phyloP scores from a whole-genome alignment of 2,113 vertebrate genomes.

The Cnemophilus loriae region DNA sequence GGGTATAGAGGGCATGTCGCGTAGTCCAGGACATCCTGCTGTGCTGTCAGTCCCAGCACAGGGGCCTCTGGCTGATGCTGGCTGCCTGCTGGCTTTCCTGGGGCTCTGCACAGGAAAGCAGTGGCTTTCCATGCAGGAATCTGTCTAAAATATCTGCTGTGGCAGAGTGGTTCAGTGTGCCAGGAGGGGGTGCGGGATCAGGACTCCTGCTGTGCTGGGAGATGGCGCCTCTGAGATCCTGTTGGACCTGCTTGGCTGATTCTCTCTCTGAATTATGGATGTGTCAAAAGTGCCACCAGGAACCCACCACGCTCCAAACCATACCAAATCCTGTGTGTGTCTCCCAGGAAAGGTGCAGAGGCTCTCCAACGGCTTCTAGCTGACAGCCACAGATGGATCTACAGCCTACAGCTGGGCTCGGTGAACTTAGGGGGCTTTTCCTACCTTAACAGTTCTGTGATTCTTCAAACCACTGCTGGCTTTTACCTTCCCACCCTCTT shows the following conservation, averaged over 20 bases:
- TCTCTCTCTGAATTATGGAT: background rate
- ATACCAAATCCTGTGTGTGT: accelerated
- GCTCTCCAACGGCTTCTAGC: background rate
- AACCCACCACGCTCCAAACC: background rate
- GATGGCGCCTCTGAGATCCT: background rate
- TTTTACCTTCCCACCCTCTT: too few species aligned
- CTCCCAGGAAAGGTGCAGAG: background rate
- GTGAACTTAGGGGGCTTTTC: too few species aligned
- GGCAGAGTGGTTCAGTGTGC: background rate
- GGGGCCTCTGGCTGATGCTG: background rate
- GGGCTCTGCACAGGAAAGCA: background rate
- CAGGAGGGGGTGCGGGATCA: background rate
- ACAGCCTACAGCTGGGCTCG: too few species aligned
- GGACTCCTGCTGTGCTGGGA: background rate
- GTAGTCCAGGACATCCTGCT: background rate
- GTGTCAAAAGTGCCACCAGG: background rate
- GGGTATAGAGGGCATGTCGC: background rate
- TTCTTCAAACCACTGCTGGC: too few species aligned
- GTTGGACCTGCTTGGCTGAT: background rate
- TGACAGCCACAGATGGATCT: background rate
- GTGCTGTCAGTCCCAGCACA: background rate
- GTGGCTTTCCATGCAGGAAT: background rate
- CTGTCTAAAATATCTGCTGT: background rate
- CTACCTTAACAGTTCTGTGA: too few species aligned
- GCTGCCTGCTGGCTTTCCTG: background rate